Evolutionary conservation across 2,113 vertebrate species (phyloP).

Genomic region (zebrafish (Danio rerio)): GRCz12tu NC_133193.1:45515001-45515500

Average conservation of each 20-base stretch:
- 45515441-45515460: neutral
- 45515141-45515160: too few species aligned
- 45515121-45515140: too few species aligned
- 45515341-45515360: neutral
- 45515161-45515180: neutral
- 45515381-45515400: neutral
- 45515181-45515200: neutral
- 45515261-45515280: neutral
- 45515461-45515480: constrained; percentile 31
- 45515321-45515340: constrained; percentile 13
- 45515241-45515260: neutral
- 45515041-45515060: too few species aligned
- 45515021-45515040: too few species aligned
- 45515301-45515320: constrained; percentile 24
- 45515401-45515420: neutral
- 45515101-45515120: too few species aligned
- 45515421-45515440: neutral
- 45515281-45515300: neutral
- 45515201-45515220: constrained; percentile 8
- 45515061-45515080: too few species aligned
- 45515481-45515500: constrained; percentile 8
- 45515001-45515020: too few species aligned
- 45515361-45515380: neutral
- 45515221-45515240: neutral
- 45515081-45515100: too few species aligned